Evolutionary conservation across 2,113 vertebrate species (phyloP).

Genomic region (Corythoichthys haematopterus): DNA sequence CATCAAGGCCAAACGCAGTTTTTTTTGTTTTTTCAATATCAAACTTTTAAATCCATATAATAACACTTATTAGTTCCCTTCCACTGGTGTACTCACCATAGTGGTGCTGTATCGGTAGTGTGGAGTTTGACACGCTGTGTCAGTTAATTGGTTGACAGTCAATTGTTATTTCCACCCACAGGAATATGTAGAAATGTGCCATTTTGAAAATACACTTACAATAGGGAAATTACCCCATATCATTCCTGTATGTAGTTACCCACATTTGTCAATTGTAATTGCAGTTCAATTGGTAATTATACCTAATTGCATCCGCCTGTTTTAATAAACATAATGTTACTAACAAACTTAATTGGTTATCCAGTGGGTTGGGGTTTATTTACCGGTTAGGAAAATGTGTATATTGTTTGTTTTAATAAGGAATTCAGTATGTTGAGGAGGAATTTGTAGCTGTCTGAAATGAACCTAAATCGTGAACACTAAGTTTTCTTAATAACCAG

Average conservation of each 20-base stretch:
- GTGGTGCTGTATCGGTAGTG: neutral
- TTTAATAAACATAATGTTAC: neutral
- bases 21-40: neutral
- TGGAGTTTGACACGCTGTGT: neutral
- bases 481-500: constrained; percentile 64
- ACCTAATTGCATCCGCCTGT: too few relatives aligned
- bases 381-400: neutral
- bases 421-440: neutral
- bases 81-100: neutral
- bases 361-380: neutral
- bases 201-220: neutral
- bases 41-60: neutral
- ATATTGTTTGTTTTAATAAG: neutral
- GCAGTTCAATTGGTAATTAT: neutral
- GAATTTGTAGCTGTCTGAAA: neutral
- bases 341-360: neutral
- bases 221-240: neutral
- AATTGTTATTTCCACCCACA: neutral
- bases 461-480: neutral
- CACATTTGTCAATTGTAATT: neutral
- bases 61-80: neutral
- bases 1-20: neutral
- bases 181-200: neutral
- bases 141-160: neutral
- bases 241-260: neutral